Base-by-base conservation (phyloP, 2,888 invertebrate species). In the Hecatera dysodea region DNA sequence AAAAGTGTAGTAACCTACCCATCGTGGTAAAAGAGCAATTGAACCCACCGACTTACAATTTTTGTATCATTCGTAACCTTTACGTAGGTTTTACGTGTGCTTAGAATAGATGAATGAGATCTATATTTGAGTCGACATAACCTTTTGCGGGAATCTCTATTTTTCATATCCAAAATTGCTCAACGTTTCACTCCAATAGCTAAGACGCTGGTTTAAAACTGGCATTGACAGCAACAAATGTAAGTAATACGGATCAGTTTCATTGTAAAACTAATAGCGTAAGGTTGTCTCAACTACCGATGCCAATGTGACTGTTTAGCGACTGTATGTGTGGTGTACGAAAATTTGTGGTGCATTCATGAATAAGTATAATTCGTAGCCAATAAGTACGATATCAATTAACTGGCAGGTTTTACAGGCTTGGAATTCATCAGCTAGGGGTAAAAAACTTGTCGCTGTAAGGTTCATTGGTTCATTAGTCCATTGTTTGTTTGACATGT, bases 291-390 rank as follows among this genome's bases (percentile, higher is more conserved):
- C 72, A 65, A 72, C 67, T 52, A 50, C 65, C 75, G 56, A 82
- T 78, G 84, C 76, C 81, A 71, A 82, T 73, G 79, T 79, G 62
- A 91, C 87, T 82, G 81, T 81, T 84, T 87, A 87, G 86, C 80
- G 87, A 87, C 87, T 84, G 89, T 72, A 65, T 75, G 78, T 87
- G 83, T 89, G 83, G 71, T 87, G 85, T 87, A 86, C 83, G 83
- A 80, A 82, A 73, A 86, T 87, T 87, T 88, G 87, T 89, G 92
- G 90, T 92, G 91, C 92, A 91, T 93, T 92, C 92, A 91, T 87
- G 88, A 90, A 82, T 81, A 83, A 81, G 88, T 90, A 89, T n/a
- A n/a, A n/a, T n/a, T n/a, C n/a, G n/a, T n/a, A n/a, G n/a, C n/a
- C n/a, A n/a, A n/a, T n/a, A n/a, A n/a, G n/a, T n/a, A n/a, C n/a